A percentile compares a stretch with the other conserved stretches of the same genome.
Conservation (phyloP, 2,888 invertebrate species). For the Caenorhabditis virilis region DNA sequence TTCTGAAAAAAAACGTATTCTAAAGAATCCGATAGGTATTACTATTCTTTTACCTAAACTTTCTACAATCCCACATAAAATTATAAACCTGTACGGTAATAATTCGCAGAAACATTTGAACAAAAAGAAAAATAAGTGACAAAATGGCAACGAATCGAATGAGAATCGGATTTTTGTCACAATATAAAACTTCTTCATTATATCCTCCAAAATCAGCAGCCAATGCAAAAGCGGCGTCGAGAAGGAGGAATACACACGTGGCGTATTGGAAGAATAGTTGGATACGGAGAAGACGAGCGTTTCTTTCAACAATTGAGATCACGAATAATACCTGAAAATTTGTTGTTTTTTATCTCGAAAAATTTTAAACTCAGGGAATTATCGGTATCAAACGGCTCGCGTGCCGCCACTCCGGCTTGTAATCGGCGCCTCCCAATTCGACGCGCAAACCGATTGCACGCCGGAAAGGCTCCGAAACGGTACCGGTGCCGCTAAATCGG, state of each 20-base stretch:
- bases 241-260: slow-evolving; percentile 66
- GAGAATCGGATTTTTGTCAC: slow-evolving; percentile 56
- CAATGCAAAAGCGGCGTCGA: slow-evolving; percentile 65
- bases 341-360: too few species aligned
- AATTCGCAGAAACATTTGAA: slow-evolving; percentile 63
- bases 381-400: too few species aligned
- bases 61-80: slow-evolving; percentile 63
- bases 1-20: slow-evolving; percentile 35
- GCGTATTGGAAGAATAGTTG: slow-evolving; percentile 67
- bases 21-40: not conserved
- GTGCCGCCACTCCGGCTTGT: not conserved
- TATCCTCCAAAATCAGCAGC: slow-evolving; percentile 68
- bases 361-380: too few species aligned
- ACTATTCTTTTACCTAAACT: slow-evolving; percentile 55
- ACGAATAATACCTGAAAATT: slow-evolving; percentile 60
- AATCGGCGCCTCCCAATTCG: too few species aligned
- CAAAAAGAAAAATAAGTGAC: slow-evolving; percentile 64
- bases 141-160: slow-evolving; percentile 65
- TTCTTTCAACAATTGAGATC: slow-evolving; percentile 60
- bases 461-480: too few species aligned
- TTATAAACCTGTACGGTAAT: slow-evolving; percentile 66
- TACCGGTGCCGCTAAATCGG: too few species aligned
- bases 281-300: slow-evolving; percentile 57
- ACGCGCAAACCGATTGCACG: too few species aligned
- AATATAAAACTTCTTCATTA: slow-evolving; percentile 57